phyloP scores from a whole-genome alignment of 2,113 vertebrate genomes.

The Etia nguti region DNA sequence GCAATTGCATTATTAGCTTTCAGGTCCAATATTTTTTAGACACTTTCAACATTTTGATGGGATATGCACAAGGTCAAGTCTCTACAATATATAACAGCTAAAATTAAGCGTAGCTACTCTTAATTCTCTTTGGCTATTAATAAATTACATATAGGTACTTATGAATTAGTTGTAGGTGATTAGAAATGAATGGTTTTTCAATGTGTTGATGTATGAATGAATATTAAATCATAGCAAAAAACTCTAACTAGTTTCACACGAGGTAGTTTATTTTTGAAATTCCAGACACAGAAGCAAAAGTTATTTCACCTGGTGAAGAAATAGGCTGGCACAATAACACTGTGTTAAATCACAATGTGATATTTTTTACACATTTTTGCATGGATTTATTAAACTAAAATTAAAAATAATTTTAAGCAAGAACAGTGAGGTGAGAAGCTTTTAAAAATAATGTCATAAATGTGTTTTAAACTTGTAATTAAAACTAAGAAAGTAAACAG shows the following conservation, averaged over 20 bases:
- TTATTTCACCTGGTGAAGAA: neutral
- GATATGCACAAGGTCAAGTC: neutral
- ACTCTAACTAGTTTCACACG: neutral
- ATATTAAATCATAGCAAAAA: neutral
- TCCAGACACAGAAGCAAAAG: neutral
- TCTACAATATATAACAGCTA: neutral
- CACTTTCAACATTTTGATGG: neutral
- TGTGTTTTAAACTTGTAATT: neutral
- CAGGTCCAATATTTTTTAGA: neutral
- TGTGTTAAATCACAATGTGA: neutral
- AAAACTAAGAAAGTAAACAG: neutral
- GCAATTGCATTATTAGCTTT: neutral
- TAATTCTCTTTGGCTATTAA: neutral
- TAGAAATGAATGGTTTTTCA: neutral
- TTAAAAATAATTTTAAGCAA: neutral
- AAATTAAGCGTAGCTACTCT: neutral
- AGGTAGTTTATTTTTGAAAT: neutral
- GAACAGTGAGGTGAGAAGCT: fast-evolving
- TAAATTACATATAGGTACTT: neutral
- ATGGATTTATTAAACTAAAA: neutral
- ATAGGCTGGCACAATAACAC: neutral
- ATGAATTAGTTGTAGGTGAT: neutral
- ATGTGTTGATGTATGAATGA: neutral
- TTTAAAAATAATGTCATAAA: neutral
- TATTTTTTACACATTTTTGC: neutral